Base-by-base conservation (phyloP, 2,888 invertebrate genomes). In the Phymatocera aterrima region DNA sequence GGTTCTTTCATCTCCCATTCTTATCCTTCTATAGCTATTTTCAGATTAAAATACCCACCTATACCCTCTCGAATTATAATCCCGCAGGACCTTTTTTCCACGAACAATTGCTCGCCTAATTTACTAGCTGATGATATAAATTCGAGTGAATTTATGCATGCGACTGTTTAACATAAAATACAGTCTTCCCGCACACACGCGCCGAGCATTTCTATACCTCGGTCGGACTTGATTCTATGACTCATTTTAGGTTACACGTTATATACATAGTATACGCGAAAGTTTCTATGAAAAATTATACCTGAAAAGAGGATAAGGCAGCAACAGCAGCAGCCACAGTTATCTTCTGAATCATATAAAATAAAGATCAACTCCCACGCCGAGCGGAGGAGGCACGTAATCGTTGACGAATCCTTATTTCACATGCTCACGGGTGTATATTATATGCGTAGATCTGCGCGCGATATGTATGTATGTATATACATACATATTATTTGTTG, bases 361-460 rank as follows among this genome's bases (percentile, higher is more conserved):
- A n/a, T n/a, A n/a, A 46, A 68, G 43, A 68, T 68, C 68, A n/a
- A 68, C 68, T 46, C 46, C 65, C 68, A 68, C 68, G 68, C 43
- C 6, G 10, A 12, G 21, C 21, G 18, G 10, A 37, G 37, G n/a
- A 21, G 12, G 12, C 40, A 6, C 24, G 4, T n/a, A n/a, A 54
- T 1, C 15, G 68, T 12, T 18, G 15, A 64, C 21, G 5, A 57
- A 10, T n/a, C n/a, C 28, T 57, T 24, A 21, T 51, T 18, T 18
- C n/a, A 10, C 1, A 37, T 6, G 1, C 10, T 21, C 12, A 51
- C 5, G 4, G 5, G 2, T 37, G n/a, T 34, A 57, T 57, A 15
- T n/a, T 57, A 57, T 57, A 15, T 21, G 28, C 15, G 28, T 28
- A 57, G 10, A 28, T 28, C 10, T 1, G 15, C n/a, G n/a, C n/a